phyloP scores from a whole-genome alignment of 2,888 invertebrate genomes.

The Tholera decimalis region DNA sequence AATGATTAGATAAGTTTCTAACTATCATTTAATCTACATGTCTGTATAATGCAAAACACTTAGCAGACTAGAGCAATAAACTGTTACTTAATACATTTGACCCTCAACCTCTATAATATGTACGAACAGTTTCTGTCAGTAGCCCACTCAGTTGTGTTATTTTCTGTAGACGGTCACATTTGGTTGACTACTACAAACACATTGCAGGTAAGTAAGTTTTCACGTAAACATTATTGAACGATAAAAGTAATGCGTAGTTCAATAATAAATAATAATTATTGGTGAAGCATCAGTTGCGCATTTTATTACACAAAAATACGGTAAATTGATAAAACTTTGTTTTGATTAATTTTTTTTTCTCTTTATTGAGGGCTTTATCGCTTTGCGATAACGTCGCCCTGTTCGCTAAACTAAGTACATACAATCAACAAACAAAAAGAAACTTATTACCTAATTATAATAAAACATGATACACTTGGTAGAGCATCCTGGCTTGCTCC shows the following conservation, averaged over 20 bases:
- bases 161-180: constrained; percentile 10
- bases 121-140: constrained; percentile 1
- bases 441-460: too few relatives aligned
- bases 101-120: neutral
- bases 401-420: too few relatives aligned
- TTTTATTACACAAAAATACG: constrained; percentile 30
- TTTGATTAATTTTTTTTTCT: too few relatives aligned
- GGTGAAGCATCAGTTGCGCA: constrained; percentile 29
- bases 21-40: constrained; percentile 26
- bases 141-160: neutral
- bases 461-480: too few relatives aligned
- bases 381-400: too few relatives aligned
- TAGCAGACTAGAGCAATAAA: neutral
- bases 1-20: constrained; percentile 38
- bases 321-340: constrained; percentile 26
- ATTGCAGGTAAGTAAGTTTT: constrained; percentile 10
- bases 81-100: neutral
- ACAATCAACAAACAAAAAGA: too few relatives aligned
- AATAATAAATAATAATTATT: constrained; percentile 36
- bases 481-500: too few relatives aligned
- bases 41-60: constrained; percentile 21
- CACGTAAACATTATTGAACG: constrained; percentile 31
- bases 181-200: constrained; percentile 4
- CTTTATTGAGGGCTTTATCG: too few relatives aligned
- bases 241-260: constrained; percentile 48